Base-by-base conservation (phyloP, 2,888 invertebrate genomes). In the Cotesia congregata region DNA sequence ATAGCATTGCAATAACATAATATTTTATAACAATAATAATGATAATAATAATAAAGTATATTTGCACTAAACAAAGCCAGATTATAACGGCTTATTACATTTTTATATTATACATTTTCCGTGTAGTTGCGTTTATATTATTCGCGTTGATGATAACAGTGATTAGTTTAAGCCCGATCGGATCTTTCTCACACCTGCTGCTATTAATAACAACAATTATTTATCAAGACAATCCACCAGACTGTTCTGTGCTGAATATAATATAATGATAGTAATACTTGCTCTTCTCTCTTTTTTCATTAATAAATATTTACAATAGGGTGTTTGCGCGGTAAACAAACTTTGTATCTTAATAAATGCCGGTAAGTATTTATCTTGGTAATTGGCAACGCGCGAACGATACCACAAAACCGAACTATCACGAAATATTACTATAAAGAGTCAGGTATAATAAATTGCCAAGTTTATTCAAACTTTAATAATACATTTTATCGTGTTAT, bases 111-210 rank as follows among this genome's bases (percentile, higher is more conserved):
- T 50, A 7, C 50, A 50, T 50, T 50, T 50, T 50, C 50, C 50
- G 7, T 12, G 9, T 67, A 38, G 9, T 67, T 38, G 15, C 38
- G 38, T 67, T 40, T 39, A 41, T 17, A 68, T 20, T 50, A 2
- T 12, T 50, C 12, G 9, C 50, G 50, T 12, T 12, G 15, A n/a
- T 41, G 41, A 68, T 68, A 68, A 50, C 2, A 17, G 15, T 68
- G 68, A 41, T 68, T 41, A 68, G 41, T 68, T 50, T 50, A 50
- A 50, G 50, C 50, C 50, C 12, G 50, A 50, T 50, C 50, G 4
- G 20, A 68, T 68, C 41, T 68, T 68, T 68, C 41, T 68, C 41
- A 68, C 17, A 68, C 68, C 68, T 68, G 41, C 41, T 50, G 7
- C 50, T 50, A 12, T 50, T 50, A 50, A 50, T 50, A 50, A 50